Base-by-base conservation (phyloP, 2,113 vertebrate species). In the Crotalus tigris region DNA sequence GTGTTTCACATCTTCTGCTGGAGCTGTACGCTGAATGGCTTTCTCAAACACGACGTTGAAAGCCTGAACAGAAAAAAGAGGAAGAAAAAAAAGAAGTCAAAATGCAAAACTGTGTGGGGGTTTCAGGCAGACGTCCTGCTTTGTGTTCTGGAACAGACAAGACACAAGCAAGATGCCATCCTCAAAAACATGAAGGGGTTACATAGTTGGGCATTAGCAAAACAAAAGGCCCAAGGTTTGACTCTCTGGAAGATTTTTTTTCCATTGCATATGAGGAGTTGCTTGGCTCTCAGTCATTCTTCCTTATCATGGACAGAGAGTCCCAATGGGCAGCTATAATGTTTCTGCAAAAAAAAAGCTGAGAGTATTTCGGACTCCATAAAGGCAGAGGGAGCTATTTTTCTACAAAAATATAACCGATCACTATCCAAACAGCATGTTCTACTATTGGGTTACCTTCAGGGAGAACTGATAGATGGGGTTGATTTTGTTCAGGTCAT, bases 381-480 rank as follows among this genome's bases (percentile, higher is more conserved):
- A 33, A 8, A 1, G 4, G 23, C 26, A 85, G 44, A 19, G 2
- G 57, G 29, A 8, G 7, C 19, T 23, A 33, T 17, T n/a, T 10
- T 89, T 5, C 33, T 75, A 29, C 5, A 23, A 17, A 81, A 81
- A 90, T 61, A n/a, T 26, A 93, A n/a, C 39, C 13, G 44, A 24
- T 53, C 54, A 51, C 11, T n/a, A 24, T 15, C 26, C 39, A 92
- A 89, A 23, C 0, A 0, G 19, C 33, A 55, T 64, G 85, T 87
- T 90, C 21, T 33, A 0, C 3, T 10, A 1, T 2, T 3, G 0
- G 0, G 2, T 26, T 89, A 98, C 98, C 98, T 98, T 98, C 57
- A 98, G 97, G 0, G 98, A 98, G 95, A 98, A 98, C 95, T 98
- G 98, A 94, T 98, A 98, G 95, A 98, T 97, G 95, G 97, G 97